Evolutionary conservation across 2,113 vertebrate species (phyloP).

Genomic region (Athene noctua): DNA sequence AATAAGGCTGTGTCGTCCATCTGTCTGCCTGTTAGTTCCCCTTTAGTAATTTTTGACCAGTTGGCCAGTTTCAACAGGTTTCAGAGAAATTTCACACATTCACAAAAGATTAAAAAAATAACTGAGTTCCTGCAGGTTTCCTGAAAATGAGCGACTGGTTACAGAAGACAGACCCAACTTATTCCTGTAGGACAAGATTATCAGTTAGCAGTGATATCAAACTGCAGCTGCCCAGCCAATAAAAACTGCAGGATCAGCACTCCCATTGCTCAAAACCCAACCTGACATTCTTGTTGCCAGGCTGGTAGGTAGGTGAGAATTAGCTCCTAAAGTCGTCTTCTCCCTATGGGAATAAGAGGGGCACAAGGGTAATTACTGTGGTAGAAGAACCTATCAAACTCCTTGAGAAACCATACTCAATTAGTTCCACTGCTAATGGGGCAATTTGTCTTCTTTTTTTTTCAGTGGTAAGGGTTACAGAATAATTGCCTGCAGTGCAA

Average conservation of each 20-base stretch:
- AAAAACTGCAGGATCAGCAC: accelerated
- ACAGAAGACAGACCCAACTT: not conserved
- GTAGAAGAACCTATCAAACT: not conserved
- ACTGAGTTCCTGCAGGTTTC: not conserved
- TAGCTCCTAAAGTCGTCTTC: not conserved
- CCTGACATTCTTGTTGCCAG: not conserved
- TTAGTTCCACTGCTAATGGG: not conserved
- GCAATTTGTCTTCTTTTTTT: not conserved
- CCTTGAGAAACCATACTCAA: not conserved
- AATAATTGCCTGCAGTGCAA: not conserved
- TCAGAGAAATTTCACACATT: not conserved
- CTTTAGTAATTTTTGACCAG: not conserved
- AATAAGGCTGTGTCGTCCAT: not conserved
- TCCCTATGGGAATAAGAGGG: not conserved
- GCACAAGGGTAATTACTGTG: not conserved
- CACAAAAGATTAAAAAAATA: not conserved
- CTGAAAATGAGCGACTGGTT: not conserved
- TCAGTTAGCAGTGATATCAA: not conserved
- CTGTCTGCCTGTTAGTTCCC: not conserved
- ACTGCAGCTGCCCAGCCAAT: accelerated
- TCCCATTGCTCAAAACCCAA: not conserved
- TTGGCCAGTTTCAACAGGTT: not conserved
- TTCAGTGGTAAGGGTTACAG: not conserved
- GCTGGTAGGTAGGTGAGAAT: not conserved
- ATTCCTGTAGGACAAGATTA: not conserved